Percentiles rank a stretch among this genome's conserved stretches.
These are phyloP conservation scores for Leucoma salicis DNA, from an alignment of 2,888 invertebrate species.

Conservation along the genomic window DNA sequence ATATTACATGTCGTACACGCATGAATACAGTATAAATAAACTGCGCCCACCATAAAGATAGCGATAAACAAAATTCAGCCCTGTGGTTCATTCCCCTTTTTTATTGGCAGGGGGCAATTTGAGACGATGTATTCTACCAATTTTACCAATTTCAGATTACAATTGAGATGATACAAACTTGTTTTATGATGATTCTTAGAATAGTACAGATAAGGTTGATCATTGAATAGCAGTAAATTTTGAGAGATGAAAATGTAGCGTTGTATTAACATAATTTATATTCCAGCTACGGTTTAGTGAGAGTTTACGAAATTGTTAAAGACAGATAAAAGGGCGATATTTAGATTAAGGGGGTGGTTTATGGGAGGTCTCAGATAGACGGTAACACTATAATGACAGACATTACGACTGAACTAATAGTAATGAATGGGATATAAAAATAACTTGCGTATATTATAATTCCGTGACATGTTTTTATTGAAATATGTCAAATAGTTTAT, in stretches of 20 bases:
- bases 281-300: slow-evolving; percentile 75
- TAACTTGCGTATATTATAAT: not conserved
- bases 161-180: slow-evolving; percentile 14
- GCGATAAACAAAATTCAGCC: slow-evolving; percentile 79
- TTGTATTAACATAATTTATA: slow-evolving; percentile 70
- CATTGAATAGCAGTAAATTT: slow-evolving; percentile 21
- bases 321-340: slow-evolving; percentile 79
- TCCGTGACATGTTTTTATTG: not conserved
- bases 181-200: slow-evolving; percentile 24
- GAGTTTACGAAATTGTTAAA: slow-evolving; percentile 81
- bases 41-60: slow-evolving; percentile 76
- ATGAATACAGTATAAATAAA: slow-evolving; percentile 75
- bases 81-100: slow-evolving; percentile 73
- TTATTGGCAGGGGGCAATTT: slow-evolving; percentile 79
- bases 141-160: slow-evolving; percentile 42
- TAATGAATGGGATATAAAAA: slow-evolving; percentile 59
- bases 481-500: not conserved
- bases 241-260: slow-evolving; percentile 26
- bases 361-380: slow-evolving; percentile 62
- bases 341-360: slow-evolving; percentile 73
- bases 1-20: slow-evolving; percentile 72
- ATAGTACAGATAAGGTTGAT: slow-evolving; percentile 25
- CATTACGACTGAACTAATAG: slow-evolving; percentile 64
- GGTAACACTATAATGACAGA: slow-evolving; percentile 62
- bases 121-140: slow-evolving; percentile 75